Conservation (phyloP, 2,797 vertebrate genomes). For the Lophius americanus region DNA sequence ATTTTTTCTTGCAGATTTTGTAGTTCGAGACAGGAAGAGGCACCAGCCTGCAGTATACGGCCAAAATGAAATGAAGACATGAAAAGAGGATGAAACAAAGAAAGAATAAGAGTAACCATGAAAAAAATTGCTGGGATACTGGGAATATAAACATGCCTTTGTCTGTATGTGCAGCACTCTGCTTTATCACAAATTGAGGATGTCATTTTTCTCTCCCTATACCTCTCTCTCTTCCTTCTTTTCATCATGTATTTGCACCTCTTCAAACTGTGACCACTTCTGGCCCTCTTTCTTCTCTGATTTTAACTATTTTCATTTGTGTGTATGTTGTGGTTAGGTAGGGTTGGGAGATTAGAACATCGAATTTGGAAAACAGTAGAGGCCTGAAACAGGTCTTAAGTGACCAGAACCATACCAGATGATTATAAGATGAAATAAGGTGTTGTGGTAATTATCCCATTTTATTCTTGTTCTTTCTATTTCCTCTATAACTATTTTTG, state of each 20-base stretch:
- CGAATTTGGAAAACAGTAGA: conserved; percentile 63
- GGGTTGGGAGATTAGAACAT: conserved; percentile 34
- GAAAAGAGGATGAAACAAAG: conserved; percentile 61
- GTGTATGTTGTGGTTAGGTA: not conserved
- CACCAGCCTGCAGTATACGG: conserved; percentile 40
- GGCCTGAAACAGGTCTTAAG: conserved; percentile 61
- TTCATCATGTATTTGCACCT: too few relatives aligned
- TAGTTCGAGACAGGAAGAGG: conserved; percentile 51
- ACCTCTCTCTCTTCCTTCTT: not conserved
- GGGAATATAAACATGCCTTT: conserved; percentile 43
- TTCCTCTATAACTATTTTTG: too few relatives aligned
- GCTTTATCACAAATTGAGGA: conserved; percentile 51
- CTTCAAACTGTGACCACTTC: not conserved
- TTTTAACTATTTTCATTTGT: not conserved
- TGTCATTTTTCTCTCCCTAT: conserved; percentile 23
- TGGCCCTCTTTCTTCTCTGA: not conserved
- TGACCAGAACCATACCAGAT: conserved; percentile 69
- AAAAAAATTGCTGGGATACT: conserved; percentile 40
- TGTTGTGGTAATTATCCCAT: conserved; percentile 52
- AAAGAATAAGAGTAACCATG: conserved; percentile 56
- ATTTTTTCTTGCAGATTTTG: conserved; percentile 68
- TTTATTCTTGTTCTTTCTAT: conserved; percentile 39
- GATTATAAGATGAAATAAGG: not conserved
- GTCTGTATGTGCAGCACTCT: conserved; percentile 42
- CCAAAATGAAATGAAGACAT: conserved; percentile 62